Base-by-base conservation (phyloP, 2,113 vertebrate genomes). In the Corvus cornix region DNA sequence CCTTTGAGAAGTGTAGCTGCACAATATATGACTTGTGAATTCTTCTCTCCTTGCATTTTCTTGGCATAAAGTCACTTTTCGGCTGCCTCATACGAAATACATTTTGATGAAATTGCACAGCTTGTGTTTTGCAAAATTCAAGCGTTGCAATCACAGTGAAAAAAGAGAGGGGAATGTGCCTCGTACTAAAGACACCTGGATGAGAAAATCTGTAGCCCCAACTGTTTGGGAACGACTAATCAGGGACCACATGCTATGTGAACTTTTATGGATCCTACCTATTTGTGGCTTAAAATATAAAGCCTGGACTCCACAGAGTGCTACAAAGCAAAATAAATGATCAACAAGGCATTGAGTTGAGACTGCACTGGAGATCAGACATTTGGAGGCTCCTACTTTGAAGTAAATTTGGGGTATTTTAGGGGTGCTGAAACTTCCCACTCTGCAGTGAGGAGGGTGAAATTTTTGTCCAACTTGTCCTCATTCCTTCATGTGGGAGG, bases 1-100 rank as follows among this genome's bases (percentile, higher is more conserved):
- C 51, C 74, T 95, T 95, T 76, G 90, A 93, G 96, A 91, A 93
- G 75, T 49, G 82, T 46, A 96, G 67, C 68, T 67, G 96, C 85
- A 88, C 83, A 85, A 78, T 74, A 37, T 31, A 52, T 21, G 63
- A 75, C 92, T 77, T 58, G 58, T 75, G 89, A 33, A 41, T 93
- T 77, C 35, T 13, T 80, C 84, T 73, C 84, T 19, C 20, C 76
- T 89, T 59, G 67, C 52, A 33, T 89, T 95, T 96, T 95, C 69
- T 84, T 84, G 24, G 48, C 52, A 26, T 52, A 41, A 43, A 2
- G 48, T 39, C 79, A 31, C 88, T 95, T 94, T 91, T 72, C 66
- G 64, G n/a, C 56, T 68, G 60, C 66, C 49, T 37, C 41, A 19
- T 86, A 69, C 30, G 44, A 56, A 90, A 84, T 43, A 51, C 59